Conservation (phyloP, 2,113 vertebrate genomes). For the Cyrtonyx montezumae region DNA sequence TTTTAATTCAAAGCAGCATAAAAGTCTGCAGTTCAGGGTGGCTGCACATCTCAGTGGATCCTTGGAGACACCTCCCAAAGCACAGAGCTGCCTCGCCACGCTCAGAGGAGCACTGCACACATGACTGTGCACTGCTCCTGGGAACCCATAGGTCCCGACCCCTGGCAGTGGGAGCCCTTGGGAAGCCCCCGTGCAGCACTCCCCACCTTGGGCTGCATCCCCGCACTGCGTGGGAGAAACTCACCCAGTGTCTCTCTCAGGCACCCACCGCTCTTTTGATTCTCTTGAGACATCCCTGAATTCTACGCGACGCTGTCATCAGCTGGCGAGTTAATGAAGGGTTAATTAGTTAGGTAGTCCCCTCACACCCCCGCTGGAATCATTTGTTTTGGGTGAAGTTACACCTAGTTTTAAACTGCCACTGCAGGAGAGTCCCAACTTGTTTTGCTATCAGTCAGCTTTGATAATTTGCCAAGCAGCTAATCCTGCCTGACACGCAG, state of each 20-base stretch:
- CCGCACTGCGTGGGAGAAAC: background rate
- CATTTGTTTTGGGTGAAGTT: constrained; percentile 57
- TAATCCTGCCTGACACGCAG: constrained; percentile 48
- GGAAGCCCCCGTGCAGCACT: background rate
- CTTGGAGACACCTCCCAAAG: background rate
- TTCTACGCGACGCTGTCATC: background rate
- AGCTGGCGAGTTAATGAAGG: background rate
- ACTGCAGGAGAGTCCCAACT: constrained; percentile 68
- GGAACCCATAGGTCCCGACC: no score
- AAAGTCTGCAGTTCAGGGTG: background rate
- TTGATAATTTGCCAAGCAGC: constrained; percentile 70
- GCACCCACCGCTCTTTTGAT: background rate
- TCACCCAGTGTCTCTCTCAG: background rate
- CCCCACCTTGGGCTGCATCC: background rate
- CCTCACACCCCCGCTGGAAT: constrained; percentile 13
- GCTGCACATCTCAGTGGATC: background rate
- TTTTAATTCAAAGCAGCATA: background rate
- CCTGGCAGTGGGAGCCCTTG: no score
- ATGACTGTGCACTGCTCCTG: background rate
- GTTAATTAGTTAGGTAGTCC: constrained; percentile 18
- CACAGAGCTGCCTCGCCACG: background rate
- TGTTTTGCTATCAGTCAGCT: constrained; percentile 73
- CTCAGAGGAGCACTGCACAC: accelerated
- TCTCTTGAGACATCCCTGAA: background rate
- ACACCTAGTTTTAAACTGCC: constrained; percentile 61